Evolutionary conservation across 2,113 vertebrate species (phyloP).

Genomic region (Cyphotilapia sp.): DNA sequence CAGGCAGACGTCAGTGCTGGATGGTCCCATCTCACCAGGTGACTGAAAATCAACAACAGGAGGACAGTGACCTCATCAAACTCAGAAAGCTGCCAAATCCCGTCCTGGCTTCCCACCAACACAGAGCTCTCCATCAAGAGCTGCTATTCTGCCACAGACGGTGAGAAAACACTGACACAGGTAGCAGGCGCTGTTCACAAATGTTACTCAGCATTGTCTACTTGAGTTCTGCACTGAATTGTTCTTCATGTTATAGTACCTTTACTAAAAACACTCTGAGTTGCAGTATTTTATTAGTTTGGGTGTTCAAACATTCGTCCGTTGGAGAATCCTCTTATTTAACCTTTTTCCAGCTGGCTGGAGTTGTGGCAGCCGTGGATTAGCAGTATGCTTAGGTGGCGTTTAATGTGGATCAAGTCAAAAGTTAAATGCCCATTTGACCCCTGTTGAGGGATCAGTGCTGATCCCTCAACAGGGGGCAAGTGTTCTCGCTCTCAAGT

Average conservation of each 20-base stretch:
- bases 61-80: constrained; percentile 44
- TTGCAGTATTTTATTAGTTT: not conserved
- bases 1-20: constrained; percentile 25
- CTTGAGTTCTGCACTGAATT: not conserved
- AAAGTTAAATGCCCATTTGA: not conserved
- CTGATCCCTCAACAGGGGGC: not conserved
- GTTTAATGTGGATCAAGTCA: not conserved
- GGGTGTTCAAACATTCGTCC: not conserved
- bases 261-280: not conserved
- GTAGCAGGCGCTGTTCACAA: not conserved
- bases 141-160: constrained; percentile 67
- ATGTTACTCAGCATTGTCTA: not conserved
- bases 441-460: not conserved
- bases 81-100: constrained; percentile 49
- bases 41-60: constrained; percentile 5
- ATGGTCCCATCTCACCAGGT: not conserved
- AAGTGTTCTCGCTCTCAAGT: not conserved
- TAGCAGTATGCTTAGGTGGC: not conserved
- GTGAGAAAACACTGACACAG: constrained; percentile 18
- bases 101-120: constrained; percentile 20
- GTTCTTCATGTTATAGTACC: not conserved
- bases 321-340: not conserved
- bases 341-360: not conserved
- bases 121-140: constrained; percentile 58
- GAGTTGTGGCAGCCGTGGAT: not conserved